Evolutionary conservation across 2,113 vertebrate species (phyloP).

Genomic region (Elgaria multicarinata): DNA sequence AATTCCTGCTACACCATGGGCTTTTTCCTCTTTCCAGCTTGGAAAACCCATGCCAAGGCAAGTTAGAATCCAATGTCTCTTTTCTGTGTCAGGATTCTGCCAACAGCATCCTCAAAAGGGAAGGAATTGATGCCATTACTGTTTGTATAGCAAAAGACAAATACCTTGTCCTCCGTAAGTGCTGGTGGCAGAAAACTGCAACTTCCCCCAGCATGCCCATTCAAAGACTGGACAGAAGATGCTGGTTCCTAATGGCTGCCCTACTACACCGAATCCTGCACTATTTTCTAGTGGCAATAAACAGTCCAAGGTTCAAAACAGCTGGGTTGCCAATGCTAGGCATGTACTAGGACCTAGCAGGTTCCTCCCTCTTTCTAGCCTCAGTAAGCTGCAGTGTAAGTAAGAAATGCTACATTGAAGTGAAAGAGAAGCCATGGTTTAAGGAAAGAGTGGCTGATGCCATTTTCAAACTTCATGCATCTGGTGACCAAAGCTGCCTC

Average conservation of each 20-base stretch:
- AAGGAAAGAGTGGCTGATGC: not conserved
- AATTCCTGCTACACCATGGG: not conserved
- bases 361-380: not conserved
- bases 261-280: not conserved
- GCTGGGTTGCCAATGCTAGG: not conserved
- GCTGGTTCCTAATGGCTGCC: not conserved
- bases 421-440: not conserved
- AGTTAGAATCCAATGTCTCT: not conserved
- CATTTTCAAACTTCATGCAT: not conserved
- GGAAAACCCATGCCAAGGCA: not conserved
- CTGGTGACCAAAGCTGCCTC: not conserved
- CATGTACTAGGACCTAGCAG: not conserved
- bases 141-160: not conserved
- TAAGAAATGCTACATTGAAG: not conserved
- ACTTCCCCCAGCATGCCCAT: not conserved
- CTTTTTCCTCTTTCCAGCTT: not conserved
- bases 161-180: not conserved
- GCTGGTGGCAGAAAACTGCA: not conserved
- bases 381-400: not conserved
- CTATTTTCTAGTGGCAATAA: not conserved
- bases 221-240: not conserved
- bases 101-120: not conserved
- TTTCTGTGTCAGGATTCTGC: not conserved
- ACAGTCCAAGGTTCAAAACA: not conserved
- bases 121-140: not conserved